A percentile compares a stretch with the other conserved stretches of the same genome.
Evolutionary conservation across 2,113 vertebrate species (phyloP).

Genomic region (Xerus inauris): DNA sequence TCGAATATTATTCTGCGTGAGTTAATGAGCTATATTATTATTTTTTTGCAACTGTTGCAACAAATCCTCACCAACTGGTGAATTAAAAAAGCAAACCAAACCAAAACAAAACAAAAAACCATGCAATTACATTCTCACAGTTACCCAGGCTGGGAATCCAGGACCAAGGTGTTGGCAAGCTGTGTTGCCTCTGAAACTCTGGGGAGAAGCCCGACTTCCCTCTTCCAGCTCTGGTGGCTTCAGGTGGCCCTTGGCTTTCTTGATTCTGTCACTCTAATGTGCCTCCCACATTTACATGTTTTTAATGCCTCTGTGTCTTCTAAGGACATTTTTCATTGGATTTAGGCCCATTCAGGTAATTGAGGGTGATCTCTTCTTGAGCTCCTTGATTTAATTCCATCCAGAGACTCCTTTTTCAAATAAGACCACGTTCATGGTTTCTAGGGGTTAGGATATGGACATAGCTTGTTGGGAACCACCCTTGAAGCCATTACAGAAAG

Average conservation of each 20-base stretch:
- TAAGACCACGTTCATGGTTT: not conserved
- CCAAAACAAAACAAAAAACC: too few species aligned
- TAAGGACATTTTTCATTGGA: not conserved
- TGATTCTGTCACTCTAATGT: not conserved
- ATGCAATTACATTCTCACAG: not conserved
- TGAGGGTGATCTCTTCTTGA: not conserved
- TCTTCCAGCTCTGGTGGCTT: not conserved
- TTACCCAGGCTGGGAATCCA: not conserved
- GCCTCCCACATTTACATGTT: not conserved
- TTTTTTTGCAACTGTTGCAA: not conserved
- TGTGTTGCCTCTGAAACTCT: not conserved
- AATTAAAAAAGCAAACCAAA: too few species aligned
- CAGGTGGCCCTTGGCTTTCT: not conserved
- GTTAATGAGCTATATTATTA: not conserved
- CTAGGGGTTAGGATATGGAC: not conserved
- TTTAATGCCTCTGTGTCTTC: not conserved
- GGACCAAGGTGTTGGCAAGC: not conserved
- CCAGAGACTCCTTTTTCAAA: not conserved
- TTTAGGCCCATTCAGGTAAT: not conserved
- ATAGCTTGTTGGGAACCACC: not conserved
- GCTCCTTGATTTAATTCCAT: not conserved
- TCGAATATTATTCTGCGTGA: not conserved
- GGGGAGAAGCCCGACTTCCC: not conserved
- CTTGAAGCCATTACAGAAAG: not conserved
- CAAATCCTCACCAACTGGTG: not conserved